Conservation (phyloP, 2,888 invertebrate species). For the Polydrusus cervinus region DNA sequence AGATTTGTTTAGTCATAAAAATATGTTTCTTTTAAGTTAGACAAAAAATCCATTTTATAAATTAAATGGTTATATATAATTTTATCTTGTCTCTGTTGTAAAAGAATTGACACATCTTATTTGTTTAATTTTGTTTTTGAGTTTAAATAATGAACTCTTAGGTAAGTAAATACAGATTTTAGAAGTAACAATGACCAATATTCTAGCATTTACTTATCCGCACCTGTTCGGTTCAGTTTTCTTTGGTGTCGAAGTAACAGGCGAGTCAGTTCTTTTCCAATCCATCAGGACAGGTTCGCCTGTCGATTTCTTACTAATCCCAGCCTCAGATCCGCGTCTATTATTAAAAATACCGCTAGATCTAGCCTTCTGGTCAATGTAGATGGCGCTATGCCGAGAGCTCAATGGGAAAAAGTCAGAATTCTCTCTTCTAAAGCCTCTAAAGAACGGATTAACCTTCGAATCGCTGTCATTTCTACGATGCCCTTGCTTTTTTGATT, state of each 20-base stretch:
- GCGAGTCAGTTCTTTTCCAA: constrained; percentile 75
- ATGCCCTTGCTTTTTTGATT: constrained; percentile 71
- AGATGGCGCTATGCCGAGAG: constrained; percentile 84
- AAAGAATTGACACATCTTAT: too few relatives aligned
- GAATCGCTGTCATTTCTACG: constrained; percentile 84
- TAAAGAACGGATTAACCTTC: constrained; percentile 82
- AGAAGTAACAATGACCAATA: neutral
- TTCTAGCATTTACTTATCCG: constrained; percentile 61
- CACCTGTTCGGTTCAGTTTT: constrained; percentile 67
- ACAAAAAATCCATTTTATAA: too few relatives aligned
- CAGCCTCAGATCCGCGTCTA: constrained; percentile 75
- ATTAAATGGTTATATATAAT: too few relatives aligned
- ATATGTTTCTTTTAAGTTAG: too few relatives aligned
- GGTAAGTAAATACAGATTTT: neutral
- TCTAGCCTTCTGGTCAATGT: constrained; percentile 73
- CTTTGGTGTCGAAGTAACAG: constrained; percentile 63
- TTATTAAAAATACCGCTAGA: constrained; percentile 83
- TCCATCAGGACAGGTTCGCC: constrained; percentile 84
- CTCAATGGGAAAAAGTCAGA: constrained; percentile 88
- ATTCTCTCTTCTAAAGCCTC: constrained; percentile 88
- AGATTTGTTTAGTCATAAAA: too few relatives aligned
- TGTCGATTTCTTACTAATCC: constrained; percentile 72
- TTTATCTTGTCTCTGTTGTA: too few relatives aligned
- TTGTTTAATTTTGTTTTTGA: neutral
- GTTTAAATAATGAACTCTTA: neutral